Conservation (phyloP, 2,113 vertebrate species). For the Chauna torquata region DNA sequence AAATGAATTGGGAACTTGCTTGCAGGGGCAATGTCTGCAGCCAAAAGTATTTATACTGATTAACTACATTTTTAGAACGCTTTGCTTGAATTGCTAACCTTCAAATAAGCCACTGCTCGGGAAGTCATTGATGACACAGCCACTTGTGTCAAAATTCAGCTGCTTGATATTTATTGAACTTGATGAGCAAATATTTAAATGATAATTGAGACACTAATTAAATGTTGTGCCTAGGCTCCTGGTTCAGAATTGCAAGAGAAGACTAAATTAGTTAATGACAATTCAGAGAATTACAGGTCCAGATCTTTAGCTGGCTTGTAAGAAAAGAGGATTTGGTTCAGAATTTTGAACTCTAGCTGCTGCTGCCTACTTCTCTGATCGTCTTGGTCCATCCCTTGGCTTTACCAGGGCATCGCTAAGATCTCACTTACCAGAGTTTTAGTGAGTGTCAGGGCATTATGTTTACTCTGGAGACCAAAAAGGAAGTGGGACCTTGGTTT, state of each 20-base stretch:
- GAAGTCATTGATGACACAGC: slow-evolving; percentile 52
- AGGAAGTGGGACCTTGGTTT: not conserved
- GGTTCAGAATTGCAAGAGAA: slow-evolving; percentile 37
- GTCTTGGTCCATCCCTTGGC: not conserved
- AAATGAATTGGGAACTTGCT: slow-evolving; percentile 59
- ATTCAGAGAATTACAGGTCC: not conserved
- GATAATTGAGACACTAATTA: slow-evolving; percentile 73
- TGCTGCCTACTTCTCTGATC: not conserved
- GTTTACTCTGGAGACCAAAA: not conserved
- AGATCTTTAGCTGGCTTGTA: not conserved
- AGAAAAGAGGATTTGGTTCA: not conserved
- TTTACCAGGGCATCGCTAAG: not conserved
- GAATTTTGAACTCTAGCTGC: not conserved
- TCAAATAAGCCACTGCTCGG: slow-evolving; percentile 58
- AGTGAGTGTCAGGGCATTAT: not conserved
- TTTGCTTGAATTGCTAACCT: slow-evolving; percentile 67
- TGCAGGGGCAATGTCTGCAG: not conserved
- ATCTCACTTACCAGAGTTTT: not conserved
- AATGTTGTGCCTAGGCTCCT: slow-evolving; percentile 29
- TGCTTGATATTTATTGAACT: slow-evolving; percentile 70
- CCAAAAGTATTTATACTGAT: slow-evolving; percentile 65
- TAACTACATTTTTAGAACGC: slow-evolving; percentile 44
- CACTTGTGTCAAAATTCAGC: slow-evolving; percentile 70
- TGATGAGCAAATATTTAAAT: slow-evolving; percentile 74
- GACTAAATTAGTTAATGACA: slow-evolving; percentile 4